Percentiles rank a stretch among this genome's conserved stretches.
Conservation (phyloP, 2,797 vertebrate species). For the Distichodus sexfasciatus region DNA sequence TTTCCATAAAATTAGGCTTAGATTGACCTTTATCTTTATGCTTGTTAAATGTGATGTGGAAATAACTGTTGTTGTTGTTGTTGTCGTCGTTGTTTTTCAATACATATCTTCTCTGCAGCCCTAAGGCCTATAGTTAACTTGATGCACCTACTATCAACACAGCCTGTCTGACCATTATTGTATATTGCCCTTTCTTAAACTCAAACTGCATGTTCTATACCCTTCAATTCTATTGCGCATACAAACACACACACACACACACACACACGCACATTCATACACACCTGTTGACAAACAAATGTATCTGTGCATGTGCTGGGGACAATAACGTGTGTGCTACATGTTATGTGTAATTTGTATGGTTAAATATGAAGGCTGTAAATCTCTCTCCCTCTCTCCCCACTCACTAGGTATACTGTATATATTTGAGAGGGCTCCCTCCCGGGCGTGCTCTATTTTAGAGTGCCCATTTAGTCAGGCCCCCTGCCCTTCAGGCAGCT, state of each 20-base stretch:
- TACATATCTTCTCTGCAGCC: background rate
- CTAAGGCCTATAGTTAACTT: background rate
- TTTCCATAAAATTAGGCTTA: background rate
- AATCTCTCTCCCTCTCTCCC: slow-evolving; percentile 42
- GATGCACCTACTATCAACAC: background rate
- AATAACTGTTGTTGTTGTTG: background rate
- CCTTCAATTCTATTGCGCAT: background rate
- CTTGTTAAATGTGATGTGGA: too few relatives aligned
- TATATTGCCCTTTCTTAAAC: background rate
- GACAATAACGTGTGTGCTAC: slow-evolving; percentile 32
- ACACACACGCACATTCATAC: too few relatives aligned
- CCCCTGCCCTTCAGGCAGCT: slow-evolving; percentile 57
- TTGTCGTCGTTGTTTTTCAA: background rate
- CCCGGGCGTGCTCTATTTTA: slow-evolving; percentile 52
- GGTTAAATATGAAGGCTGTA: slow-evolving; percentile 49
- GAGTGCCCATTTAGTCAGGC: slow-evolving; percentile 57
- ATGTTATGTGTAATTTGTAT: slow-evolving; percentile 48
- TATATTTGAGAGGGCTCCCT: slow-evolving; percentile 53
- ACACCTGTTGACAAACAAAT: slow-evolving; percentile 35
- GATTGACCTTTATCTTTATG: background rate
- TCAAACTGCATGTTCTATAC: background rate
- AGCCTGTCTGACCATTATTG: background rate
- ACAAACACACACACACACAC: too few relatives aligned
- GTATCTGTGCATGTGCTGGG: background rate
- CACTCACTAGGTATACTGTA: slow-evolving; percentile 51